Percentiles rank a stretch among this genome's conserved stretches.
These are phyloP conservation scores for Bimastos eiseni DNA, from an alignment of 2,888 invertebrate species.

Conservation along the genomic window DNA sequence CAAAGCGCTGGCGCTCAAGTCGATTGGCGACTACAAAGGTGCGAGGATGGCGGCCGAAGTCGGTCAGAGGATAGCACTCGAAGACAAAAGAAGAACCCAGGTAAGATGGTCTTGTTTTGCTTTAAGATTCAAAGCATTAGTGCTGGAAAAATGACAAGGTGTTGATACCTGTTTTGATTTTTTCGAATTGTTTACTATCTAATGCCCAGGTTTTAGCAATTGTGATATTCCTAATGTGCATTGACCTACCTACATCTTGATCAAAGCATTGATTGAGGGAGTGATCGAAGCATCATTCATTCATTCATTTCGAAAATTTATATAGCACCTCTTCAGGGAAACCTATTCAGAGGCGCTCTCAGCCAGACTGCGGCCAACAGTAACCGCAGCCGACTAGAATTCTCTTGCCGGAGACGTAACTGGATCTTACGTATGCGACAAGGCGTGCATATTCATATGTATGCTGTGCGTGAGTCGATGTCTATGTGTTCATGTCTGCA, in stretches of 20 bases:
- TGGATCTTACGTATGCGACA: too few relatives aligned
- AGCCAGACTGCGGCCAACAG: too few relatives aligned
- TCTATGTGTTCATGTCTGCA: too few relatives aligned
- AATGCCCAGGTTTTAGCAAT: neutral
- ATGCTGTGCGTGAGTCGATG: too few relatives aligned
- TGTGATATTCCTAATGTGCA: neutral
- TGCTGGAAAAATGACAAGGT: neutral
- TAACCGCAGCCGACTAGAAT: too few relatives aligned
- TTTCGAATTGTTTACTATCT: neutral
- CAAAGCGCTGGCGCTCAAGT: neutral
- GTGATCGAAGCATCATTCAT: neutral
- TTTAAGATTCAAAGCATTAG: neutral
- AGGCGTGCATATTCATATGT: too few relatives aligned
- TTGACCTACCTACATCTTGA: neutral
- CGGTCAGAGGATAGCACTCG: neutral
- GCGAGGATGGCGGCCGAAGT: neutral
- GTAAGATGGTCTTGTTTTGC: neutral
- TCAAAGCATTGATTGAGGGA: neutral
- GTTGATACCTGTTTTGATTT: neutral
- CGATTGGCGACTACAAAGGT: constrained; percentile 7
- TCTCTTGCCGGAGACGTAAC: too few relatives aligned
- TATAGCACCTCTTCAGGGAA: too few relatives aligned
- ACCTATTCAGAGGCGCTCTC: too few relatives aligned
- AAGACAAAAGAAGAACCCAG: neutral
- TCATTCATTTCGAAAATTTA: too few relatives aligned